phyloP scores from a whole-genome alignment of 1,140 invertebrate genomes.

The Calycopis cecrops region DNA sequence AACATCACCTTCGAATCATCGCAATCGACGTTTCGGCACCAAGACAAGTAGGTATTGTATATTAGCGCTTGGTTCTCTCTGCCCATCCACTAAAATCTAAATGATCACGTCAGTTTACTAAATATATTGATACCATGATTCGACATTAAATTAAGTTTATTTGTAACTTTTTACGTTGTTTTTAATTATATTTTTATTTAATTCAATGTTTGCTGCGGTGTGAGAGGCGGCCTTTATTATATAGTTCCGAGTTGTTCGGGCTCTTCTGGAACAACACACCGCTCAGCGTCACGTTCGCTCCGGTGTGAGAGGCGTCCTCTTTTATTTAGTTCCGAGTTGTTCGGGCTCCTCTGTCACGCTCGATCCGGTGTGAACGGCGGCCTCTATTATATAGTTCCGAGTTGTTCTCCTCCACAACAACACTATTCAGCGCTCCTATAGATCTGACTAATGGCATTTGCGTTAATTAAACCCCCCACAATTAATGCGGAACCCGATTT shows the following conservation, averaged over 20 bases:
- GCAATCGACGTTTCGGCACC: no score
- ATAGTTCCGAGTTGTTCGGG: slow-evolving; percentile 18
- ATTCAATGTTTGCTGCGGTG: slow-evolving; percentile 4
- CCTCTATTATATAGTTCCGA: slow-evolving; percentile 16
- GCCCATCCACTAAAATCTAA: no score
- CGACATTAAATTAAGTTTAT: no score
- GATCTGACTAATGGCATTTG: slow-evolving; percentile 16
- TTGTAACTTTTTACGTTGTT: no score
- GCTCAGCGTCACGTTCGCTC: slow-evolving; percentile 4
- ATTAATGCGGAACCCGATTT: slow-evolving; percentile 16
- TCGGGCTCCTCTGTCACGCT: slow-evolving; percentile 4
- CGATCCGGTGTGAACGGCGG: background rate
- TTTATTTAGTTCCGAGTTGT: slow-evolving; percentile 17
- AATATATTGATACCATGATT: no score
- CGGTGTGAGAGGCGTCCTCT: slow-evolving; percentile 1
- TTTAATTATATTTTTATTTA: no score
- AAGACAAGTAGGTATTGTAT: no score
- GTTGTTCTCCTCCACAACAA: slow-evolving; percentile 13
- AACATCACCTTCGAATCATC: no score
- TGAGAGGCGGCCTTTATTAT: slow-evolving; percentile 1
- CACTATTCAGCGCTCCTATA: slow-evolving; percentile 16
- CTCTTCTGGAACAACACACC: slow-evolving; percentile 11
- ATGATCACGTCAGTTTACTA: no score
- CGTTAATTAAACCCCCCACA: slow-evolving; percentile 19
- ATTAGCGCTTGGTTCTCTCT: no score